Evolutionary conservation across 2,797 vertebrate species (phyloP), one percentile per base, ranked within the genome.

Genomic region (Bucorvus abyssinicus): DNA sequence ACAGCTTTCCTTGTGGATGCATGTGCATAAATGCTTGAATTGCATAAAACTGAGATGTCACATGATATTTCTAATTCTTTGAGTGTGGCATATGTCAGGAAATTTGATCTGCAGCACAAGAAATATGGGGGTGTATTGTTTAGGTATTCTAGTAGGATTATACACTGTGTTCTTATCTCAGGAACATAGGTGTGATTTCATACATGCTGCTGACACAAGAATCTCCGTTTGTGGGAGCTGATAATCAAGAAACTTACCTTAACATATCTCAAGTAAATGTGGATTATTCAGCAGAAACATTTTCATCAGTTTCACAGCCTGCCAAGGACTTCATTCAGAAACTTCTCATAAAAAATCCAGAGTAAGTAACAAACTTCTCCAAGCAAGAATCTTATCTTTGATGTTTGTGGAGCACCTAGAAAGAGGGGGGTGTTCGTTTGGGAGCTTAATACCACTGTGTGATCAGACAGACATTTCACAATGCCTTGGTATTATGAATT

Each of bases 201-300:
- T 99, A 99, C 97, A 99, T 99, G 99, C 97, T 99, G 89, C 98
- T 99, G 97, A 99, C 98, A 30, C 99, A 99, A 14, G 98, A 99
- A 96, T 99, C 99, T 71, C 99, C 99, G 4, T 99, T 99, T 80
- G 98, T 97, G 53, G 99, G 99, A 40, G 98, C 98, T 73, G 98
- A 99, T 97, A 98, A 99, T 97, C 99, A 99, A 97, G 99, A 99
- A 98, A 99, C 99, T 52, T 99, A 98, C 86, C 98, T 99, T 94
- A 99, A 99, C 91, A 99, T 99, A 97, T 99, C 99, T 68, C 99
- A 99, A 98, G 98, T 99, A 92, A 99, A 98, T 2, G 99, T 99
- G 97, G 99, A 99, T 98, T 99, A 98, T 97, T 99, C 99, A 94
- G 98, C 97, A 74, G 99, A 99, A 90, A 91, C 96, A 10, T 99